Percentiles rank a stretch among this genome's conserved stretches.
phyloP scores from a whole-genome alignment of 2,888 invertebrate genomes.

The Eupeodes luniger region DNA sequence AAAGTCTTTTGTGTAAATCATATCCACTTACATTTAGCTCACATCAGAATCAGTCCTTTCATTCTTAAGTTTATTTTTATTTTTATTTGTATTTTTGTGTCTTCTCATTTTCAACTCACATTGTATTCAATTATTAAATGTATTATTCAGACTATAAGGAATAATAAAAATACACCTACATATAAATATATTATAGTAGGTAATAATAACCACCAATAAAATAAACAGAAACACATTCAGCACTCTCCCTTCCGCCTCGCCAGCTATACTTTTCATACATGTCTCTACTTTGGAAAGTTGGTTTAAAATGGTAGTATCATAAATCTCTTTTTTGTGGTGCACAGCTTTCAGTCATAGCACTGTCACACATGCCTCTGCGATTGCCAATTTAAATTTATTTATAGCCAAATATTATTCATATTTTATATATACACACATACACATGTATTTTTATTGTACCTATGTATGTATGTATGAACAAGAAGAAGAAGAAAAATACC shows the following conservation, averaged over 20 bases:
- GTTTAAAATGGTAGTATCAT: slow-evolving; percentile 28
- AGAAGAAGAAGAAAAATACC: not conserved
- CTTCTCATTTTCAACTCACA: slow-evolving; percentile 11
- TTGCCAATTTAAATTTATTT: slow-evolving; percentile 55
- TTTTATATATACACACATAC: not conserved
- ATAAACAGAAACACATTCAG: slow-evolving; percentile 9
- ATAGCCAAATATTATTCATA: slow-evolving; percentile 47
- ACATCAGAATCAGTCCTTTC: not conserved
- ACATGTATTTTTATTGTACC: no score
- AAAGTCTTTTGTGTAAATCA: not conserved
- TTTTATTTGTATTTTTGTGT: not conserved
- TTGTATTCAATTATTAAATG: slow-evolving; percentile 20
- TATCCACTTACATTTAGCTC: not conserved
- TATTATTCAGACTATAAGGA: not conserved
- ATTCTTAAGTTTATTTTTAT: not conserved
- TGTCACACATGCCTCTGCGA: slow-evolving; percentile 47
- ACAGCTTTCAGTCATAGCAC: slow-evolving; percentile 46
- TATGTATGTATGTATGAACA: not conserved
- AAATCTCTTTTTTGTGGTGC: slow-evolving; percentile 35
- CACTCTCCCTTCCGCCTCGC: not conserved
- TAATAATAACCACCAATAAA: slow-evolving; percentile 24
- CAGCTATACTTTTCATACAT: not conserved
- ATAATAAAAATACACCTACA: not conserved
- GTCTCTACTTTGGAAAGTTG: not conserved
- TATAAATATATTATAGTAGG: no score